phyloP scores from a whole-genome alignment of 2,888 invertebrate genomes.

The Brachynemurus nebulosus region DNA sequence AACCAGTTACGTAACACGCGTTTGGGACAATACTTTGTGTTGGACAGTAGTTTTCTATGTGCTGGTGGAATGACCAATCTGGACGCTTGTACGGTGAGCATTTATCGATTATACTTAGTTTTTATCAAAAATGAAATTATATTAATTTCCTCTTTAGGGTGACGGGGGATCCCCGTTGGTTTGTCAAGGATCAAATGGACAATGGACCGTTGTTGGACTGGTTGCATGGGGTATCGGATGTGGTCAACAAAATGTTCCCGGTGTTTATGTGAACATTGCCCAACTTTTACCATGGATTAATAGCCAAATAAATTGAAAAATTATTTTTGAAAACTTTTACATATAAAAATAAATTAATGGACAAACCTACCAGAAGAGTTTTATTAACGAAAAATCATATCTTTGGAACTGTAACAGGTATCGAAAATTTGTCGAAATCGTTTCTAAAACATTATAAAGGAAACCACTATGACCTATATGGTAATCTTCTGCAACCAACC shows the following conservation, averaged over 20 bases:
- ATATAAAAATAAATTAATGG: neutral
- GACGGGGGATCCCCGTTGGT: constrained; percentile 62
- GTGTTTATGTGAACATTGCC: constrained; percentile 57
- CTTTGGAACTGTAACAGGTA: too few relatives aligned
- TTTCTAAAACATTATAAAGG: too few relatives aligned
- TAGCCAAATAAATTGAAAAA: too few relatives aligned
- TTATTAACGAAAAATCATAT: too few relatives aligned
- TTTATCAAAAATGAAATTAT: neutral
- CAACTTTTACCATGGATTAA: constrained; percentile 48
- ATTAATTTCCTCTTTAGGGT: constrained; percentile 36
- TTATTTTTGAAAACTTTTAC: too few relatives aligned
- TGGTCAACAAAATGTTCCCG: constrained; percentile 49
- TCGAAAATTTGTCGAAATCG: too few relatives aligned
- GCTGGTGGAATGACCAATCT: constrained; percentile 26
- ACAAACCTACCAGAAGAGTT: neutral
- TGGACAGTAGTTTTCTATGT: constrained; percentile 45
- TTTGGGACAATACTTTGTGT: constrained; percentile 44
- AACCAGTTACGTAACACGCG: constrained; percentile 45
- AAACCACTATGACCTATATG: too few relatives aligned
- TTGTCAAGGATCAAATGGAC: constrained; percentile 36
- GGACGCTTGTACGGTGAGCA: constrained; percentile 31
- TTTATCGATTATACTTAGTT: neutral
- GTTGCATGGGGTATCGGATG: constrained; percentile 58
- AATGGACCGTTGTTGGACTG: constrained; percentile 48
- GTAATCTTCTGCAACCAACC: too few relatives aligned